phyloP scores from a whole-genome alignment of 1,140 invertebrate genomes.

The Drosophila parvula region DNA sequence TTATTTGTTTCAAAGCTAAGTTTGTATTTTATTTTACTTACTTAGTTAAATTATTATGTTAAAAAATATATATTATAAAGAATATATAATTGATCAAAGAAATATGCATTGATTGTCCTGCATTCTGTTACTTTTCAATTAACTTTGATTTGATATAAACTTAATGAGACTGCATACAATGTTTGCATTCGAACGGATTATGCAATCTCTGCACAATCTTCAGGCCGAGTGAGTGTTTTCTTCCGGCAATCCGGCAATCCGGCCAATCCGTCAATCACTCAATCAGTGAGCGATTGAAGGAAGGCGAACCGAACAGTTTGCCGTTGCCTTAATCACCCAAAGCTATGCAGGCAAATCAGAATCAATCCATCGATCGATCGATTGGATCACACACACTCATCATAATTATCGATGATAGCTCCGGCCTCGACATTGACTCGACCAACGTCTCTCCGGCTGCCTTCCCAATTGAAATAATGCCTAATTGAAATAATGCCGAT shows the following conservation, averaged over 20 bases:
- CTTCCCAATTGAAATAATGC: neutral
- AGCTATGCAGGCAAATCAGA: slow-evolving; percentile 49
- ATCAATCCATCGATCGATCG: slow-evolving; percentile 15
- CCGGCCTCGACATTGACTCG: slow-evolving; percentile 17
- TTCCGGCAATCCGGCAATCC: slow-evolving; percentile 71
- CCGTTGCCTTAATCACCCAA: slow-evolving; percentile 66
- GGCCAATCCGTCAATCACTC: slow-evolving; percentile 59
- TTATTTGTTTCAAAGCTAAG: too few species aligned
- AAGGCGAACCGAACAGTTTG: slow-evolving; percentile 39
- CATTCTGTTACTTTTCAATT: slow-evolving; percentile 13
- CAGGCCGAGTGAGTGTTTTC: slow-evolving; percentile 33
- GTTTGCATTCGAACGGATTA: slow-evolving; percentile 50
- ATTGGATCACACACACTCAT: slow-evolving; percentile 38
- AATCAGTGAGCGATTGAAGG: slow-evolving; percentile 32
- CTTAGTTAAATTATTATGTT: too few species aligned
- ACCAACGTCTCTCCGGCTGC: neutral
- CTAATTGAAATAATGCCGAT: slow-evolving; percentile 45
- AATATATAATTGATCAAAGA: neutral
- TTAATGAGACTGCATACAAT: slow-evolving; percentile 14
- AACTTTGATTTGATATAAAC: slow-evolving; percentile 3
- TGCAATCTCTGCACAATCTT: slow-evolving; percentile 42
- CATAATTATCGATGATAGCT: slow-evolving; percentile 51
- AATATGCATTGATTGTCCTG: neutral
- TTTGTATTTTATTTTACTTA: too few species aligned
- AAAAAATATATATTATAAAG: too few species aligned